Evolutionary conservation across 2,113 vertebrate genomes (phyloP), one percentile per base, ranked within the genome.

Genomic region (Tretioscincus oriximinensis): DNA sequence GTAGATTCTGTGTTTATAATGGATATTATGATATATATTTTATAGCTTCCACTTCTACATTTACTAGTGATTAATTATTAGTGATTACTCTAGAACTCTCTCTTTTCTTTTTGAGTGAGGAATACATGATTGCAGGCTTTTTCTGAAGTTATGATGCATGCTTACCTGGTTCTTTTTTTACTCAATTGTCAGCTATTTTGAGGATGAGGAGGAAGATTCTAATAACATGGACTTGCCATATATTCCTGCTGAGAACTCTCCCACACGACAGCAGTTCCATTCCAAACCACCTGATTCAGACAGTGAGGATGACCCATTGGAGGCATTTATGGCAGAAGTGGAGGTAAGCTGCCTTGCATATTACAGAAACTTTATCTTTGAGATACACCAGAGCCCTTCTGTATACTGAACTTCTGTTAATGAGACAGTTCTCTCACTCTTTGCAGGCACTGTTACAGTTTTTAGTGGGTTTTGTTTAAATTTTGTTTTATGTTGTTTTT

Each of bases 271-370:
- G 91, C 98, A 99, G 85, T 96, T 99, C 84, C 94, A 96, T 84
- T 93, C 97, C 49, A 97, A 97, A 58, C 92, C 94, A 0, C 90
- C 90, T 0, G 97, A 97, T 77, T 99, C 98, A 54, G 98, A 99
- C 93, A 99, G 98, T 1, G 98, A 99, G 24, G 98, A 99, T 75
- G 98, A 99, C 82, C 98, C 98, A 29, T 94, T 99, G 82, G 98
- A 99, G 86, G 97, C 98, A 24, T 99, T 99, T 85, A 99, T 99
- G 98, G 98, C 98, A 82, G 97, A 99, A 94, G 98, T 99, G 81
- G 98, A 99, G 96, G 98, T 97, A 89, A 95, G 94, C 58, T 35
- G n/a, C 1, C 0, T 54, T 84, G 84, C 0, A 2, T 51, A 9
- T 72, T 76, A 41, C 21, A 61, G 31, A 66, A 22, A 26, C 11